These are phyloP conservation scores for Pandemis corylana DNA, from an alignment of 2,888 invertebrate genomes.

Conservation along the genomic window DNA sequence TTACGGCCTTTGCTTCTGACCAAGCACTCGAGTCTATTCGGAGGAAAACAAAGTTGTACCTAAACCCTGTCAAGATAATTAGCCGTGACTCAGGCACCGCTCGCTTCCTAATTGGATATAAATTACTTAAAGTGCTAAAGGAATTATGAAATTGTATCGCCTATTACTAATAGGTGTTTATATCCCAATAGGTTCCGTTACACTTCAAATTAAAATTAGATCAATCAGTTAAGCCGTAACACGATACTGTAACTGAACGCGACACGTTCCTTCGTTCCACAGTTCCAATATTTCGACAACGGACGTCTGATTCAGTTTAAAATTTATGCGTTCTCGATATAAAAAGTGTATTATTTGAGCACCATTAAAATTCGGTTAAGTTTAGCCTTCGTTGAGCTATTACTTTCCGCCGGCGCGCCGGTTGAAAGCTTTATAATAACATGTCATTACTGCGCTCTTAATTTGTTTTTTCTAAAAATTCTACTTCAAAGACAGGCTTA, in stretches of 20 bases:
- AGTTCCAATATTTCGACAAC: background rate
- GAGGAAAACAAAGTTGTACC: conserved; percentile 30
- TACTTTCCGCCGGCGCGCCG: conserved; percentile 52
- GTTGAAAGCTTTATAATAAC: conserved; percentile 63
- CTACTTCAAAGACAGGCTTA: conserved; percentile 32
- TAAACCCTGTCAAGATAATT: conserved; percentile 38
- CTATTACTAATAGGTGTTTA: conserved; percentile 27
- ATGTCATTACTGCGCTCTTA: conserved; percentile 63
- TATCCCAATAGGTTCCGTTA: conserved; percentile 8
- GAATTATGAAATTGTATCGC: conserved; percentile 30
- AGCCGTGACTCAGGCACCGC: conserved; percentile 10
- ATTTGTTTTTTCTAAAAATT: conserved; percentile 47
- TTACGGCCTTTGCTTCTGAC: conserved; percentile 40
- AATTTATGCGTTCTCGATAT: conserved; percentile 39
- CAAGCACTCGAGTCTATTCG: conserved; percentile 16
- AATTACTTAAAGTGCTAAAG: conserved; percentile 31
- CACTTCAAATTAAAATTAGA: conserved; percentile 10
- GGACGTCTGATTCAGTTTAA: conserved; percentile 23
- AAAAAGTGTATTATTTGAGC: conserved; percentile 57
- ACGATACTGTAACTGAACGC: background rate
- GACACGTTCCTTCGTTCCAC: background rate
- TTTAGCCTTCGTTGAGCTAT: conserved; percentile 44
- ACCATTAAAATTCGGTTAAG: conserved; percentile 64
- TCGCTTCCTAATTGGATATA: conserved; percentile 33
- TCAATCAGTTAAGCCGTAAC: conserved; percentile 5